Evolutionary conservation across 92 coral and sea anemone species (phyloP).

Genomic region (Bergia sp.): DNA sequence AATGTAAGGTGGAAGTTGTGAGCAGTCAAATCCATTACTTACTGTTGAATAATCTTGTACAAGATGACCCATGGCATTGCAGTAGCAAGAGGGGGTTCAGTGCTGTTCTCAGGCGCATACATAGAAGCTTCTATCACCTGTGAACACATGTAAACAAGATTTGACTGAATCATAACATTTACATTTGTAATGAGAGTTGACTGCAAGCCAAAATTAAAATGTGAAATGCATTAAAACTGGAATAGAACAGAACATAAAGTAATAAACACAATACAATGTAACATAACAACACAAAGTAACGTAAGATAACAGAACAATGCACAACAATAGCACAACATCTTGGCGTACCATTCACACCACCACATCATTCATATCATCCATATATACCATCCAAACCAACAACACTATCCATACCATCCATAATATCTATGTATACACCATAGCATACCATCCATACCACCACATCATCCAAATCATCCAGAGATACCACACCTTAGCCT

Average conservation of each 20-base stretch:
- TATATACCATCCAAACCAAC: no score
- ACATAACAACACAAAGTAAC: no score
- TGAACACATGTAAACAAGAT: background rate
- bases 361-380: no score
- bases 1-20: background rate
- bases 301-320: no score
- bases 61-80: conserved; percentile 97
- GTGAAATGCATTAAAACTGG: background rate
- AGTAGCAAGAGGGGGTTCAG: conserved; percentile 97
- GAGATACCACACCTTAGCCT: no score
- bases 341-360: no score
- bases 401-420: no score
- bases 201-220: background rate
- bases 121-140: conserved; percentile 98
- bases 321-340: no score
- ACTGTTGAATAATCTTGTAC: conserved; percentile 85
- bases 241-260: background rate
- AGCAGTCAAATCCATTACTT: conserved; percentile 29
- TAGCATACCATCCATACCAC: no score
- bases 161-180: background rate
- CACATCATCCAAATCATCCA: no score
- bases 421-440: no score
- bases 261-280: no score
- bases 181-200: background rate
- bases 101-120: conserved; percentile 86